phyloP scores from a whole-genome alignment of 2,797 vertebrate species.

The Melanotaenia parkinsoni region DNA sequence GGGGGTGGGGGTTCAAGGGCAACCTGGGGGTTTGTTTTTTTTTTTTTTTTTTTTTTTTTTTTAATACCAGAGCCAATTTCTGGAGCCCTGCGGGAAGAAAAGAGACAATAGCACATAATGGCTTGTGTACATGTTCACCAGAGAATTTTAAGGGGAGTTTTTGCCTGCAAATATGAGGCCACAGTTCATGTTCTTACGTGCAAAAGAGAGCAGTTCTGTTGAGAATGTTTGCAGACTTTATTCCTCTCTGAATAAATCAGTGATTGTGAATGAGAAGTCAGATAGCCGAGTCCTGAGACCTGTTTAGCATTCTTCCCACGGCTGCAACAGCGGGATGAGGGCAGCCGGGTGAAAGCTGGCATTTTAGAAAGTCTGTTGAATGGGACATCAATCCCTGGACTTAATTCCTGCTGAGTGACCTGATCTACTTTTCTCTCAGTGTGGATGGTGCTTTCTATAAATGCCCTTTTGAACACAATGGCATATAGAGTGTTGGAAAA shows the following conservation, averaged over 20 bases:
- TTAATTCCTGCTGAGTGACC: constrained; percentile 48
- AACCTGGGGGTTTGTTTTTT: no score
- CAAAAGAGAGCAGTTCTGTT: background rate
- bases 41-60: constrained; percentile 21
- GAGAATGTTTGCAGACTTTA: background rate
- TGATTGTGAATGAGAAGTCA: background rate
- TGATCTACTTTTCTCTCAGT: constrained; percentile 13
- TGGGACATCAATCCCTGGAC: constrained; percentile 46
- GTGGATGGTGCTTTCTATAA: constrained; percentile 3
- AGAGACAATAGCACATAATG: background rate
- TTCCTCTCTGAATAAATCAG: background rate
- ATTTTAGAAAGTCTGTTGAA: constrained; percentile 42
- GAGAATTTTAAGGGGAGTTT: constrained; percentile 2
- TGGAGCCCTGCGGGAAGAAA: background rate
- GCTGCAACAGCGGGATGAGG: constrained; percentile 27
- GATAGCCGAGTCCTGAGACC: background rate
- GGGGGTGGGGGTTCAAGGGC: constrained; percentile 20
- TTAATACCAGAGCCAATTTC: rapidly evolving
- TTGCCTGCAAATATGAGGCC: background rate
- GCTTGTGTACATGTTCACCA: no score
- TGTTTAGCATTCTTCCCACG: constrained; percentile 10
- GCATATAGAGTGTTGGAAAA: no score
- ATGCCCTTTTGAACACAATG: background rate
- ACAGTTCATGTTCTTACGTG: background rate
- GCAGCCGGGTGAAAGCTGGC: constrained; percentile 35